Evolutionary conservation across 2,888 invertebrate species (phyloP), one percentile per base, ranked within the genome.

Genomic region (Drosophila barbarae): DNA sequence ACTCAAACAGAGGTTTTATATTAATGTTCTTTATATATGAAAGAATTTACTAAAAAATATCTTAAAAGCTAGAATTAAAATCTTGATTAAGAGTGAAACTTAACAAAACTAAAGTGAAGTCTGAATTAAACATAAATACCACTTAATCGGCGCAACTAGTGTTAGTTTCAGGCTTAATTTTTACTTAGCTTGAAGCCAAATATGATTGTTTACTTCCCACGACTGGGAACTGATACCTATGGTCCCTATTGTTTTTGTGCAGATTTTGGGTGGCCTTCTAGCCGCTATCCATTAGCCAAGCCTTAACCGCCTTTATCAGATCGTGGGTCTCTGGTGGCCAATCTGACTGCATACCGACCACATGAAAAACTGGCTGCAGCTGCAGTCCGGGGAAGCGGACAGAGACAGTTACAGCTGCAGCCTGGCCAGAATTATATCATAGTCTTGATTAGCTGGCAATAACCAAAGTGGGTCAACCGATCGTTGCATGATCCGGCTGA

Each of bases 371-470:
- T 18, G 64, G 71, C 71, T 81, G 78, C 84, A 65, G 23, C 68
- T 69, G 68, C 32, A 28, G 35, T 30, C 55, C 32, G 66, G 49
- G 70, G 72, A 64, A 77, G 58, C 64, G 34, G 70, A 65, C 61
- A 51, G 28, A 34, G 34, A 35, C 49, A 60, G 64, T 46, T 58
- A 44, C 72, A 59, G 73, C 73, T 69, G 57, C 54, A 60, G 74
- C 57, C 47, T 67, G 71, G 54, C 69, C 56, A 60, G 77, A 84
- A 79, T 80, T 80, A 80, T 84, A 76, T 80, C 84, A 79, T 63
- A 59, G 58, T 23, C 39, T 46, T 54, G 69, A 79, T 63, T 68
- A 60, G 35, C 44, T 55, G 42, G 55, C 55, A 35, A 70, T 53
- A 57, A 44, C 38, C 44, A 32, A 57, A 61, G 67, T 69, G 59